Percentiles rank a stretch among this genome's conserved stretches.
Conservation (phyloP, 1,140 invertebrate genomes). For the Euura saliciscinereae region DNA sequence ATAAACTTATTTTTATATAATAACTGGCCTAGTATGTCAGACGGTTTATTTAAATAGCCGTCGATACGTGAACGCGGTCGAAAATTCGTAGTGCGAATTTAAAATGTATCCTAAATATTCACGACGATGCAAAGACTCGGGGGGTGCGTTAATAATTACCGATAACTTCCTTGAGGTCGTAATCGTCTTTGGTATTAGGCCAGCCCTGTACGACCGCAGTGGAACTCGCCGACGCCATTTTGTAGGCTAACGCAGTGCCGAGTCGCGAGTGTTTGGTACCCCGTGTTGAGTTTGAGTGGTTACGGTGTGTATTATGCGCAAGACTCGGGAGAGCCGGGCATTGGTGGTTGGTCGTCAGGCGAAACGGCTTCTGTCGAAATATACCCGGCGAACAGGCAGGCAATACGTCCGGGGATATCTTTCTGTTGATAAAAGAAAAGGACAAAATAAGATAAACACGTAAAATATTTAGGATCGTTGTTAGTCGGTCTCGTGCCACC, state of each 20-base stretch:
- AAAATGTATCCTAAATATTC: no score
- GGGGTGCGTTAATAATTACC: conserved; percentile 66
- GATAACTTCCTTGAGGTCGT: conserved; percentile 93
- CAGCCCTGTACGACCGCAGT: conserved; percentile 70
- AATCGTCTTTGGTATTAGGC: conserved; percentile 93
- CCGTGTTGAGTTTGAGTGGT: conserved; percentile 4
- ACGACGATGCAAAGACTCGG: no score
- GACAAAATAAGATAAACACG: no score
- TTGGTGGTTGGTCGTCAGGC: conserved; percentile 32
- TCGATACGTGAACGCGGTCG: no score
- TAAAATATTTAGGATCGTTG: not conserved
- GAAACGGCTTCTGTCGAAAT: conserved; percentile 69
- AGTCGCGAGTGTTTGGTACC: conserved; percentile 45
- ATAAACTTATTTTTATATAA: conserved; percentile 23
- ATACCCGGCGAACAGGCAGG: conserved; percentile 69
- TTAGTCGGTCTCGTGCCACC: not conserved
- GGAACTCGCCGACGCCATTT: conserved; percentile 72
- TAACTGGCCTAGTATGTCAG: conserved; percentile 13
- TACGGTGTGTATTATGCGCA: not conserved
- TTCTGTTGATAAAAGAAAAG: conserved; percentile 50
- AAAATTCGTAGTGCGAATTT: no score
- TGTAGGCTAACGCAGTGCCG: conserved; percentile 69
- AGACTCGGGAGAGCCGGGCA: not conserved
- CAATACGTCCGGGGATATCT: conserved; percentile 67
- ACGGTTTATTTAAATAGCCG: conserved; percentile 8